Evolutionary conservation across 1,140 invertebrate genomes (phyloP).

Genomic region (Mylabris phalerata): DNA sequence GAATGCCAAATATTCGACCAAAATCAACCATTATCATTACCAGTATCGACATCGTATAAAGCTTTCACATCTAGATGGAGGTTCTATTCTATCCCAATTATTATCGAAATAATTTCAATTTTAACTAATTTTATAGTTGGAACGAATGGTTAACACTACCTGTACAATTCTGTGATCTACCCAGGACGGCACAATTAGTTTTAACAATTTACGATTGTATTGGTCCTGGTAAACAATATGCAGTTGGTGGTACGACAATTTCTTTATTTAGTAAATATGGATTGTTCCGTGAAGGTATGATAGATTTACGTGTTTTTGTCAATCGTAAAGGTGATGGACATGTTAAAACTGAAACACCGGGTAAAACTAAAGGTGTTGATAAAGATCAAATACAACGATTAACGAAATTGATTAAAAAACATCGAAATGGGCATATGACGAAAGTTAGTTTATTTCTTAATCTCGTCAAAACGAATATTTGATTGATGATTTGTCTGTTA

Average conservation of each 20-base stretch:
- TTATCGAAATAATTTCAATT: constrained; percentile 6
- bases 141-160: constrained; percentile 96
- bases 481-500: too few species aligned
- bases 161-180: constrained; percentile 86
- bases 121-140: constrained; percentile 61
- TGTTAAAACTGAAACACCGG: constrained; percentile 67
- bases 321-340: constrained; percentile 58
- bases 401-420: constrained; percentile 88
- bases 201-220: constrained; percentile 91
- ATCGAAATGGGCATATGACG: constrained; percentile 88
- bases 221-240: constrained; percentile 71
- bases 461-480: too few species aligned
- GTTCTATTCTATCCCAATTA: constrained; percentile 44
- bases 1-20: constrained; percentile 82
- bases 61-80: constrained; percentile 88
- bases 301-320: background rate
- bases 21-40: constrained; percentile 74
- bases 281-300: constrained; percentile 66
- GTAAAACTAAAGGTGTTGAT: constrained; percentile 68
- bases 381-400: constrained; percentile 86
- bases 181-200: constrained; percentile 80
- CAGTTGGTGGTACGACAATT: constrained; percentile 86
- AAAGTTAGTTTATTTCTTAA: constrained; percentile 46
- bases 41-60: constrained; percentile 89
- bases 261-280: constrained; percentile 90